These are phyloP conservation scores for Cantharis nigra DNA, from an alignment of 2,888 invertebrate species.

Conservation along the genomic window DNA sequence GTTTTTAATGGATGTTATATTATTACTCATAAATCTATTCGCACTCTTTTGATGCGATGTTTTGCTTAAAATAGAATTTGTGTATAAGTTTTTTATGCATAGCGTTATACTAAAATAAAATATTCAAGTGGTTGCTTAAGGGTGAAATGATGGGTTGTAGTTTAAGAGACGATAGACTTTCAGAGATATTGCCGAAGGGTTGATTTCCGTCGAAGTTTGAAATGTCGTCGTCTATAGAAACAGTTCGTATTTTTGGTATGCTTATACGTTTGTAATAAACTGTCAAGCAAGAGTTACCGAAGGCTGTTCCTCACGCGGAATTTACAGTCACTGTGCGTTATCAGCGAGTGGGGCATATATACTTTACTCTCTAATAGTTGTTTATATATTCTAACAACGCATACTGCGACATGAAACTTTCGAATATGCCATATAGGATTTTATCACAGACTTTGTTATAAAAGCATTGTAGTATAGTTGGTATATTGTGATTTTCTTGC, in stretches of 20 bases:
- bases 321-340: constrained; percentile 22
- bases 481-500: constrained; percentile 19
- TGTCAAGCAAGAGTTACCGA: constrained; percentile 18
- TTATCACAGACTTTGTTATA: constrained; percentile 17
- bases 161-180: constrained; percentile 12
- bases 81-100: constrained; percentile 6
- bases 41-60: neutral
- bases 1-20: neutral
- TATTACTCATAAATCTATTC: neutral
- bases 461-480: constrained; percentile 21
- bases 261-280: constrained; percentile 22
- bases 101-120: constrained; percentile 18
- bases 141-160: constrained; percentile 15
- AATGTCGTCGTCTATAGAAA: constrained; percentile 16
- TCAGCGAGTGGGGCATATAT: constrained; percentile 12
- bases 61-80: constrained; percentile 2
- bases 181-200: constrained; percentile 20
- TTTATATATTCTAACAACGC: constrained; percentile 16
- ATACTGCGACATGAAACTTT: constrained; percentile 15
- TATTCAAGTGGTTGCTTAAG: constrained; percentile 11
- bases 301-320: constrained; percentile 12
- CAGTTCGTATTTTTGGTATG: constrained; percentile 19
- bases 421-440: constrained; percentile 14
- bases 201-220: constrained; percentile 17
- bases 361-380: constrained; percentile 14